Evolutionary conservation across 2,888 invertebrate species (phyloP), one percentile per base, ranked within the genome.

Genomic region (Proisotoma minuta): DNA sequence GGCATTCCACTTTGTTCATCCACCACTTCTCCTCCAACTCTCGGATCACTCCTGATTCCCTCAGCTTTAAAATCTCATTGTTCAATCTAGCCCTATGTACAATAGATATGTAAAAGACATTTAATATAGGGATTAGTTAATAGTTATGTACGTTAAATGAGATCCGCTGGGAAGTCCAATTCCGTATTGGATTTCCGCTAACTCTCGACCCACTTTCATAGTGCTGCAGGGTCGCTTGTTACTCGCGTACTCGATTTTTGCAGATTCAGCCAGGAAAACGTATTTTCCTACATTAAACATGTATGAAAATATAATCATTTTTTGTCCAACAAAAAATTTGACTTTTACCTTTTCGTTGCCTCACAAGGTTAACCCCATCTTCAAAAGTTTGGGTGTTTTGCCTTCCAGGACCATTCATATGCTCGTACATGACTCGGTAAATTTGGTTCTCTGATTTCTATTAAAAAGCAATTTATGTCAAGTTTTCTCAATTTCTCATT

Each of bases 91-190:
- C 15, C 43, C 34, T 34, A 34, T 12, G 8, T 34, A 20, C n/a
- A 43, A 43, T 43, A 43, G 43, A 15, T 34, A 34, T 34, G 8
- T 34, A 34, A 34, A 15, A 15, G 12, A 34, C 34, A 34, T 34
- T 34, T 47, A 8, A 47, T 5, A n/a, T 18, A 47, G 5, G 18
- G 47, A n/a, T 23, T 20, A 50, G 15, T 34, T 34, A 34, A 10
- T 34, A 8, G 23, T n/a, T 26, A 58, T 79, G 82, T 79, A 94
- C 94, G 88, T 90, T 70, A 95, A 81, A 10, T 91, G 88, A 15
- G 95, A 95, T 74, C 91, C 92, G 66, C 94, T 85, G 0, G 92
- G 88, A 53, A 94, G 95, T 50, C 94, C 97, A 27, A 98, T 87
- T 20, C 95, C 98, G 77, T 96, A 98, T 72, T 96, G 93, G 78